Evolutionary conservation across 2,797 vertebrate species (phyloP).

Genomic region (Lycodopsis pacificus): DNA sequence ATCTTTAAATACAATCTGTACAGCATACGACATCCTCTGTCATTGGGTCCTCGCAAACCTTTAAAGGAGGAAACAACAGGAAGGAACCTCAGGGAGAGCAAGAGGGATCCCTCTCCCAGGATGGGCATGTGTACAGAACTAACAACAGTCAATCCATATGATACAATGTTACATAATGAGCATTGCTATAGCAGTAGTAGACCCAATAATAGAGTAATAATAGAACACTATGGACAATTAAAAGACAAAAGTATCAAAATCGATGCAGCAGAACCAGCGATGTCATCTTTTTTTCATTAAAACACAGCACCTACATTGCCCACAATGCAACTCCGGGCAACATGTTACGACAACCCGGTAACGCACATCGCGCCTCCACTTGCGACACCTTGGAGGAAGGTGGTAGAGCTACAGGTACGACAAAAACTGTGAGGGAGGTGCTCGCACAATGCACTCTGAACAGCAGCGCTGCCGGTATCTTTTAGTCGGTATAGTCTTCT

Average conservation of each 20-base stretch:
- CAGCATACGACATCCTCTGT: neutral
- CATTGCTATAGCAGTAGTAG: neutral
- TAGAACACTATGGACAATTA: neutral
- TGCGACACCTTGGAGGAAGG: slow-evolving; percentile 14
- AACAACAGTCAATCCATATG: neutral
- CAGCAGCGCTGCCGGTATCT: slow-evolving; percentile 14
- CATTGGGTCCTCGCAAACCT: neutral
- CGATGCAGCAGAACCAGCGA: neutral
- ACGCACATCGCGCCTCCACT: slow-evolving; percentile 28
- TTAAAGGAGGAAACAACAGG: no score
- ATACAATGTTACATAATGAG: no score
- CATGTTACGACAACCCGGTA: slow-evolving; percentile 15
- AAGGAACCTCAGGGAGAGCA: neutral
- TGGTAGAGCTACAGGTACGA: slow-evolving; percentile 29
- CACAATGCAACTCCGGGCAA: slow-evolving; percentile 5
- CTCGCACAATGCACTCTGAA: slow-evolving; percentile 1
- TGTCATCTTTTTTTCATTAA: neutral
- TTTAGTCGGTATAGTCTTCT: neutral
- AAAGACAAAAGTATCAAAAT: neutral
- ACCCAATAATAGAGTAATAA: neutral
- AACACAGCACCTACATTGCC: neutral
- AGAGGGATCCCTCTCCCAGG: neutral
- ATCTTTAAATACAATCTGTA: neutral
- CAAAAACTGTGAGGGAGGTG: slow-evolving; percentile 18
- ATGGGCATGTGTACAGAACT: neutral